phyloP scores from a whole-genome alignment of 2,888 invertebrate species.

The Eremobia ochroleuca region DNA sequence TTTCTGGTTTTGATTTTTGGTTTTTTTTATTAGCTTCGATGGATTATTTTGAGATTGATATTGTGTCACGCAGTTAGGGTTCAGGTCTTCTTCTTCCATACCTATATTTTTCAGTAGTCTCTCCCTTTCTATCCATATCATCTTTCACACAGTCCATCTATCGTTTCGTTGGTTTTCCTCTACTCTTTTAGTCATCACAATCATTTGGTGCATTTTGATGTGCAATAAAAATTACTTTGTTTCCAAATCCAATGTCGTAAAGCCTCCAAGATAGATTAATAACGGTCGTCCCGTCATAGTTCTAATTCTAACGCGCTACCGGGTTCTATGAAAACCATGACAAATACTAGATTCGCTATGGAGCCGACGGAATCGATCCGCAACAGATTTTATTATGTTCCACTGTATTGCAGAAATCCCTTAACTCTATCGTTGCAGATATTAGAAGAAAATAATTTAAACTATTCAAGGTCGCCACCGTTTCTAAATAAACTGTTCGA shows the following conservation, averaged over 20 bases:
- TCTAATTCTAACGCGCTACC: slow-evolving; percentile 27
- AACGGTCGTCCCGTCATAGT: slow-evolving; percentile 45
- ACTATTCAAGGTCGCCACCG: slow-evolving; percentile 27
- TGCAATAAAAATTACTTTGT: background rate
- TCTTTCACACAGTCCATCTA: background rate
- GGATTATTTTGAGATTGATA: too few relatives aligned
- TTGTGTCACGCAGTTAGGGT: too few relatives aligned
- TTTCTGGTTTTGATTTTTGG: too few relatives aligned
- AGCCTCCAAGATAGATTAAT: slow-evolving; percentile 17
- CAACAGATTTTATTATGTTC: slow-evolving; percentile 49
- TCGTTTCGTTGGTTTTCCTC: background rate
- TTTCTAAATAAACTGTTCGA: slow-evolving; percentile 30
- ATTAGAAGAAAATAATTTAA: slow-evolving; percentile 20
- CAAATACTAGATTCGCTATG: slow-evolving; percentile 57
- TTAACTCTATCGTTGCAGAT: slow-evolving; percentile 39
- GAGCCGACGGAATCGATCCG: slow-evolving; percentile 40
- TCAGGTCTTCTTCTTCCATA: too few relatives aligned
- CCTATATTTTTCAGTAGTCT: too few relatives aligned
- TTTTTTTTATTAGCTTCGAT: too few relatives aligned
- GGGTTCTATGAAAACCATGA: slow-evolving; percentile 50
- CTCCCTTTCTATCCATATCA: background rate
- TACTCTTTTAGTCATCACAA: background rate
- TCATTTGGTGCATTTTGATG: background rate
- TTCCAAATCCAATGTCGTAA: background rate
- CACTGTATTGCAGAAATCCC: slow-evolving; percentile 37